Percentiles rank a stretch among this genome's conserved stretches.
Conservation (phyloP, 2,888 invertebrate genomes). For the Patella caerulea region DNA sequence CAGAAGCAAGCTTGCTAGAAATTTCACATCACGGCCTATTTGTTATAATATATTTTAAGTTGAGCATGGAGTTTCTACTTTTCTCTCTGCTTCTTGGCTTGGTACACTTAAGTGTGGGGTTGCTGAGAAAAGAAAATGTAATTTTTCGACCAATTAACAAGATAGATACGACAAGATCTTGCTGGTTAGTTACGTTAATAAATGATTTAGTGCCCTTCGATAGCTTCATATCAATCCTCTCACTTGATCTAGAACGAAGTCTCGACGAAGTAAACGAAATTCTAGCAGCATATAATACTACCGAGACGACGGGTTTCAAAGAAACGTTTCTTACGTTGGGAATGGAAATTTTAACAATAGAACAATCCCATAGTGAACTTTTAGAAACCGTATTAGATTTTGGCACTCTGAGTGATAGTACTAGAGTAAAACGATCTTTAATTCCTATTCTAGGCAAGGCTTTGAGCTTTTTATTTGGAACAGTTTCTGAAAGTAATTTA, state of each 20-base stretch:
- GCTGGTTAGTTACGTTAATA: neutral
- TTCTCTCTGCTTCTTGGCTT: no score
- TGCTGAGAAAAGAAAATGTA: neutral
- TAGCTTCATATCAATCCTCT: neutral
- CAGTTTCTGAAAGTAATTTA: constrained; percentile 20
- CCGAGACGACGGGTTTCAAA: neutral
- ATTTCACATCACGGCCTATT: no score
- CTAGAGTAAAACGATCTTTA: constrained; percentile 2
- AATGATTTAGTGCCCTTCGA: neutral
- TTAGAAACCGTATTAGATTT: neutral
- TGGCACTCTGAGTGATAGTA: neutral
- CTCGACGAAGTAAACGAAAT: neutral
- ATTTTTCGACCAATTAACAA: neutral
- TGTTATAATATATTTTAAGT: no score
- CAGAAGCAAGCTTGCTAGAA: no score
- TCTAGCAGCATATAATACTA: neutral
- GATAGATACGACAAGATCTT: neutral
- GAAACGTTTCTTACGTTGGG: neutral
- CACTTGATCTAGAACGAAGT: neutral
- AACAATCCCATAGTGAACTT: neutral
- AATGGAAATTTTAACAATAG: neutral
- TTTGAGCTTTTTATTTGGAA: constrained; percentile 21
- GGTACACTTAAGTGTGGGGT: no score
- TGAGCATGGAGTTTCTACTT: no score
- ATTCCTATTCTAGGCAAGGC: constrained; percentile 18